Evolutionary conservation across 2,888 invertebrate species (phyloP).

Genomic region (Sarcophaga rosellei): DNA sequence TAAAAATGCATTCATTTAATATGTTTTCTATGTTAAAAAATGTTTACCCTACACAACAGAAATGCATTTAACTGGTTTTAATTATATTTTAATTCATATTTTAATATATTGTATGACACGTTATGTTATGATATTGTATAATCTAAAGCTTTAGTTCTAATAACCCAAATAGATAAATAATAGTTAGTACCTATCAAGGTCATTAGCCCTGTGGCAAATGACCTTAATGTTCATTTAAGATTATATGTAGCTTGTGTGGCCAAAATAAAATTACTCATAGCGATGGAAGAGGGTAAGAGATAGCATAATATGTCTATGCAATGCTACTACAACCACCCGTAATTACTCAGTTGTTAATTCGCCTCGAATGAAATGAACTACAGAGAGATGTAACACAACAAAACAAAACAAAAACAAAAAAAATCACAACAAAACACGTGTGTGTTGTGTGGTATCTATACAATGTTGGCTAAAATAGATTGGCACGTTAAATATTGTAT

Average conservation of each 20-base stretch:
- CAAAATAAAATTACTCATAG: not conserved
- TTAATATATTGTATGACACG: too few relatives aligned
- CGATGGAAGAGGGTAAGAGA: not conserved
- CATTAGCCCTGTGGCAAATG: not conserved
- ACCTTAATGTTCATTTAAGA: not conserved
- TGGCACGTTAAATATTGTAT: slow-evolving; percentile 42
- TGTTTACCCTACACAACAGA: slow-evolving; percentile 12
- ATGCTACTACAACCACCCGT: not conserved
- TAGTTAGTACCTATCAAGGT: not conserved
- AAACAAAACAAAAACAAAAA: not conserved
- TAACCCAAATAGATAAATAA: not conserved
- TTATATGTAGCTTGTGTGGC: not conserved
- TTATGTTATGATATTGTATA: too few relatives aligned
- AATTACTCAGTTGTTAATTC: slow-evolving; percentile 2
- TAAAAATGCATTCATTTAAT: not conserved
- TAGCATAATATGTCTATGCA: not conserved
- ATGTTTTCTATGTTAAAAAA: slow-evolving; percentile 8
- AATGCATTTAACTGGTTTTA: too few relatives aligned
- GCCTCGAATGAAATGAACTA: not conserved
- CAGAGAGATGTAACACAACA: not conserved
- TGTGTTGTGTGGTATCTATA: slow-evolving; percentile 19
- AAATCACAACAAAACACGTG: slow-evolving; percentile 10
- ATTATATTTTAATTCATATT: too few relatives aligned
- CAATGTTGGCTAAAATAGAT: slow-evolving; percentile 27
- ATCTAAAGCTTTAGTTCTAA: not conserved